These are phyloP conservation scores for Micropoecilia bifurca DNA, from an alignment of 2,797 vertebrate species.

Conservation along the genomic window DNA sequence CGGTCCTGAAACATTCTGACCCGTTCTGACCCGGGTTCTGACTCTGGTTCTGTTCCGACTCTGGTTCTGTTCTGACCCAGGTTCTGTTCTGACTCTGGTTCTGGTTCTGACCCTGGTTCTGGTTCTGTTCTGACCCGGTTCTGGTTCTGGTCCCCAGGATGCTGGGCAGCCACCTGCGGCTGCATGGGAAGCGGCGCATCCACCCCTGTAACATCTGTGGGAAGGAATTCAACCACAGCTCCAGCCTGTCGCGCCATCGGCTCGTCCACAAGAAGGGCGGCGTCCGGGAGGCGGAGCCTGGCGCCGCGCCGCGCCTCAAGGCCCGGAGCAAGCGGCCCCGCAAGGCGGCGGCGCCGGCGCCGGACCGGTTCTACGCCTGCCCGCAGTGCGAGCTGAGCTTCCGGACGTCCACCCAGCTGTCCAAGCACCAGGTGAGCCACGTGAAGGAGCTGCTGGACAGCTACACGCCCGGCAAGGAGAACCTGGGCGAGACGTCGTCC, in stretches of 20 bases:
- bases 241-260: constrained; percentile 81
- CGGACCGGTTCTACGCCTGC: constrained; percentile 81
- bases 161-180: constrained; percentile 81
- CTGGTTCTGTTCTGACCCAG: too few relatives aligned
- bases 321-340: constrained; percentile 55
- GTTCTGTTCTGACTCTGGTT: too few relatives aligned
- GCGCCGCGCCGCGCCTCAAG: constrained; percentile 62
- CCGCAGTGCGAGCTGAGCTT: constrained; percentile 83
- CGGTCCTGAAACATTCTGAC: too few relatives aligned
- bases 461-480: constrained; percentile 78
- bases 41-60: too few relatives aligned
- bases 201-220: constrained; percentile 82
- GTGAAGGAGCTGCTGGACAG: constrained; percentile 81
- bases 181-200: constrained; percentile 79
- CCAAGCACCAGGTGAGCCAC: constrained; percentile 82
- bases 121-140: background rate
- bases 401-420: constrained; percentile 77
- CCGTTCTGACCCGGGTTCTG: too few relatives aligned
- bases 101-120: background rate
- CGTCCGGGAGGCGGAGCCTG: constrained; percentile 40
- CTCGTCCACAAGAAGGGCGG: constrained; percentile 80
- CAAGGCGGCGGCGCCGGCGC: background rate
- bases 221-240: constrained; percentile 84
- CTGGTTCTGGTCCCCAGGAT: constrained; percentile 66
- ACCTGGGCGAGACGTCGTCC: constrained; percentile 74